Conservation (phyloP, 2,888 invertebrate genomes). For the Polyploca ridens region DNA sequence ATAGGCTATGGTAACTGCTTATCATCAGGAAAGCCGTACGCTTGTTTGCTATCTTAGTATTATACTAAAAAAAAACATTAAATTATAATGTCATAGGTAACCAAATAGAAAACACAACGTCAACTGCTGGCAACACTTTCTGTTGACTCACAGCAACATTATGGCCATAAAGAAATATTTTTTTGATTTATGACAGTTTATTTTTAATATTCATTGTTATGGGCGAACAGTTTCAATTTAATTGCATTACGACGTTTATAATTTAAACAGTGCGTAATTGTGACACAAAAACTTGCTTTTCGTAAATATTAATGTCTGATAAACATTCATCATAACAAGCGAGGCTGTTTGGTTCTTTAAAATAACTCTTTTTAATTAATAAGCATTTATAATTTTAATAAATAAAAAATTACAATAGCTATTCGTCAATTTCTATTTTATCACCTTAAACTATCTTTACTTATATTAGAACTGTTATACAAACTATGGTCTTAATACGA, state of each 20-base stretch:
- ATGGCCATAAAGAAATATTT: background rate
- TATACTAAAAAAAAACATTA: no score
- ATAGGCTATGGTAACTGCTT: no score
- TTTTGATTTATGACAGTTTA: constrained; percentile 29
- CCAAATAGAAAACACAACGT: background rate
- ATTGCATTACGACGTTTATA: constrained; percentile 41
- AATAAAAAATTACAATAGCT: background rate
- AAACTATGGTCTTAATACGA: no score
- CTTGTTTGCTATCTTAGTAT: no score
- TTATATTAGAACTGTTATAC: no score
- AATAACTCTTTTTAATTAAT: constrained; percentile 15
- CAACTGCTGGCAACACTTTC: background rate
- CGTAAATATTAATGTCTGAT: background rate
- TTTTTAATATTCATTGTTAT: constrained; percentile 27
- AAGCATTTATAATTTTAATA: background rate
- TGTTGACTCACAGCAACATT: background rate
- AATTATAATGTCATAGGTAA: background rate
- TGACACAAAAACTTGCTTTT: constrained; percentile 16
- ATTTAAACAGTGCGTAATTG: constrained; percentile 35
- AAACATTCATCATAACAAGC: constrained; percentile 30
- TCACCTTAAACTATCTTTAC: no score
- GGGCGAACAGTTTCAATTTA: constrained; percentile 27
- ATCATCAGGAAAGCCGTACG: no score
- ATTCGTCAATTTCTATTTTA: no score
- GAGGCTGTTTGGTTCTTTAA: constrained; percentile 29